Evolutionary conservation across 2,113 vertebrate species (phyloP).

Genomic region (Australoheros scitulus): DNA sequence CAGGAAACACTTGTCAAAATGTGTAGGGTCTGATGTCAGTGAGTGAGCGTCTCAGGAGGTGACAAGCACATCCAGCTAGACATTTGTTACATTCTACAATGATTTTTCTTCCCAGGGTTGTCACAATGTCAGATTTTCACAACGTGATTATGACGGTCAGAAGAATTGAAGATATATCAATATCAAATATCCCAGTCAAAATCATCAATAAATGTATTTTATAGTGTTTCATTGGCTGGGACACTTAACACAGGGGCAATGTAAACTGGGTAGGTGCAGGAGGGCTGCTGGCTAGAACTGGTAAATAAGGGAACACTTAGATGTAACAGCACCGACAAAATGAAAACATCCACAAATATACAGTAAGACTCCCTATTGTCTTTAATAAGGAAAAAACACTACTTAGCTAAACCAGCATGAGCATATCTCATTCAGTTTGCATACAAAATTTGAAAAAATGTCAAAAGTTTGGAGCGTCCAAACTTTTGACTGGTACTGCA

Average conservation of each 20-base stretch:
- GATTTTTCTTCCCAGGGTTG: background rate
- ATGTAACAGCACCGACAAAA: background rate
- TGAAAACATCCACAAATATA: background rate
- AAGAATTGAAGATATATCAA: too few relatives aligned
- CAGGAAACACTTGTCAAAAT: conserved; percentile 32
- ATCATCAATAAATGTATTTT: background rate
- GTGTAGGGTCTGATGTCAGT: conserved; percentile 10
- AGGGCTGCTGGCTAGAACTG: too few relatives aligned
- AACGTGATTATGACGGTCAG: too few relatives aligned
- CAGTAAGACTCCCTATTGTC: background rate
- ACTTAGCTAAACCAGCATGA: background rate
- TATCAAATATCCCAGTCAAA: background rate
- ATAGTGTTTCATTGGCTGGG: background rate
- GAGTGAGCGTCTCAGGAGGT: background rate
- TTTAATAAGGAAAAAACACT: too few relatives aligned
- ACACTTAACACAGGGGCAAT: background rate
- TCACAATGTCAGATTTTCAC: background rate
- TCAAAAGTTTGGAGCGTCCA: background rate
- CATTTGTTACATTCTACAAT: background rate
- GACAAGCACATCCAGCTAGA: background rate
- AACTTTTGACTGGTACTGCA: background rate
- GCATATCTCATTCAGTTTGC: background rate
- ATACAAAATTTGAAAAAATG: background rate
- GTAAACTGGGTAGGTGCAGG: background rate
- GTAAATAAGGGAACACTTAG: background rate